phyloP scores from a whole-genome alignment of 2,797 vertebrate genomes.

The Muraenolepis orangiensis region DNA sequence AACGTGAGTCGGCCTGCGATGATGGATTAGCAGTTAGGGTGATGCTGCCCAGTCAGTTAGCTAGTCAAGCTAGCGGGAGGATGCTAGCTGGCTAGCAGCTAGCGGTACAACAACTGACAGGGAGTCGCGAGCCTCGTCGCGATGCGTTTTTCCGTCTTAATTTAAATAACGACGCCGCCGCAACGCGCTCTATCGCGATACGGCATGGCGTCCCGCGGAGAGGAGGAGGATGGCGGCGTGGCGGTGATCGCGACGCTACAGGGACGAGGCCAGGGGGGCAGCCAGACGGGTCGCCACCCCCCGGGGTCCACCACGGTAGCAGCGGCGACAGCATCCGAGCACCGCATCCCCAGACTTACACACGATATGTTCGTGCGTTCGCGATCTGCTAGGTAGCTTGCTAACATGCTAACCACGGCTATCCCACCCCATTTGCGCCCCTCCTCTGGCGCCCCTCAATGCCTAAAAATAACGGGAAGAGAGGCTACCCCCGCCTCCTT shows the following conservation, averaged over 20 bases:
- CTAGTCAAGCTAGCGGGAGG: constrained; percentile 1
- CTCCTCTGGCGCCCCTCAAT: constrained; percentile 10
- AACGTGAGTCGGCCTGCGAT: constrained; percentile 4
- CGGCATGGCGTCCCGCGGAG: too few species aligned
- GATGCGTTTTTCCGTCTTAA: neutral
- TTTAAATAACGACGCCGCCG: neutral
- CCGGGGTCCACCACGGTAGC: constrained; percentile 12
- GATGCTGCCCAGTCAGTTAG: neutral
- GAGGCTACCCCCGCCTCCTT: neutral
- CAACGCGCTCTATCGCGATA: neutral
- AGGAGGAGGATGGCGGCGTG: neutral
- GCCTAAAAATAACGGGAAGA: neutral
- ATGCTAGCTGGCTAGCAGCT: constrained; percentile 1
- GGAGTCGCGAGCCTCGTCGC: neutral
- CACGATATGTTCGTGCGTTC: constrained; percentile 51
- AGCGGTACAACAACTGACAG: neutral
- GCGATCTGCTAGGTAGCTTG: constrained; percentile 29
- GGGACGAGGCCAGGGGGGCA: neutral
- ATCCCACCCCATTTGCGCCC: constrained; percentile 38
- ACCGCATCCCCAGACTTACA: constrained; percentile 52
- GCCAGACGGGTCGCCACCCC: constrained; percentile 21
- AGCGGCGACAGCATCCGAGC: constrained; percentile 35
- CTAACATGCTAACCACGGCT: constrained; percentile 52
- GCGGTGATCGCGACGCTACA: neutral
- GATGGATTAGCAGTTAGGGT: neutral